phyloP scores from a whole-genome alignment of 1,140 invertebrate species.

The Carposina sasakii region DNA sequence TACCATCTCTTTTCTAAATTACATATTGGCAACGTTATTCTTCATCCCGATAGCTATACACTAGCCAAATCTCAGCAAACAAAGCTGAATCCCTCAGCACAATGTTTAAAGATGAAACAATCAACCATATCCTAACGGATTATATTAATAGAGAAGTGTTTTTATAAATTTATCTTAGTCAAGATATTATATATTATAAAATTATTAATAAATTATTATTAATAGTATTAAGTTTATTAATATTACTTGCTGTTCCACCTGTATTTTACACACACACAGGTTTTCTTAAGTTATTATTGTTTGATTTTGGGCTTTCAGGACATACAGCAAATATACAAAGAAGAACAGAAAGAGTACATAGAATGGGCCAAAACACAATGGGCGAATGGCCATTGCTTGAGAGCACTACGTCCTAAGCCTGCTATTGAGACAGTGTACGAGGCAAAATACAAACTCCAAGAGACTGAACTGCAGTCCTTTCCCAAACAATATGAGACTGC shows the following conservation, averaged over 20 bases:
- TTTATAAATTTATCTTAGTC: too few species aligned
- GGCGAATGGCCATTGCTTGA: conserved; percentile 38
- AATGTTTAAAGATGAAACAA: too few species aligned
- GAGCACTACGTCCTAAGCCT: conserved; percentile 48
- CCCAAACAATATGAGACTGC: conserved; percentile 44
- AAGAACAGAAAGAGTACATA: conserved; percentile 52
- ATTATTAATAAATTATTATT: background rate
- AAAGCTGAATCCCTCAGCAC: too few species aligned
- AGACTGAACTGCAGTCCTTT: conserved; percentile 33
- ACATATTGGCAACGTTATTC: too few species aligned
- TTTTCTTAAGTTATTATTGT: background rate
- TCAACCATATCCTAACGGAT: too few species aligned
- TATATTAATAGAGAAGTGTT: too few species aligned
- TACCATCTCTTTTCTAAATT: too few species aligned
- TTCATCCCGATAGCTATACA: too few species aligned
- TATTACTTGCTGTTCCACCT: too few species aligned
- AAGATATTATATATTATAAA: too few species aligned
- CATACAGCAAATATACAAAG: conserved; percentile 37
- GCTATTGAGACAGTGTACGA: conserved; percentile 45
- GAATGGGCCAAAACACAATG: conserved; percentile 52
- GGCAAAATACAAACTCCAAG: conserved; percentile 42
- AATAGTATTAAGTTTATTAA: background rate
- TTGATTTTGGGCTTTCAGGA: conserved; percentile 34
- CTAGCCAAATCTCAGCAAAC: too few species aligned
- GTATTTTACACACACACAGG: too few species aligned